These are phyloP conservation scores for Penaeus monodon DNA, from an alignment of 2,888 invertebrate genomes.

Conservation along the genomic window DNA sequence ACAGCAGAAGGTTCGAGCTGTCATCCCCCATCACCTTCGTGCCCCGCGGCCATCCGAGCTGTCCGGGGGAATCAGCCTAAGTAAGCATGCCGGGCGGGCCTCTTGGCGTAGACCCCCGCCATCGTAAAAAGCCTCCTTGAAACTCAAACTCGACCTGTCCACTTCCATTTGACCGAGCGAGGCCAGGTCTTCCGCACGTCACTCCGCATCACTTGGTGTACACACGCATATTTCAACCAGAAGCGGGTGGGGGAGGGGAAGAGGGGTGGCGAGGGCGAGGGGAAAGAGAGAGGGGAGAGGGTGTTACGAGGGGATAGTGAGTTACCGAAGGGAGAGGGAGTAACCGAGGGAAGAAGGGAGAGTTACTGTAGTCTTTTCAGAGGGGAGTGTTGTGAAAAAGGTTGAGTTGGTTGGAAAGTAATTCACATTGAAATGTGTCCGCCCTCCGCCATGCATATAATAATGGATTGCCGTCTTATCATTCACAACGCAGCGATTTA, in stretches of 20 bases:
- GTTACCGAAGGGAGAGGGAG: background rate
- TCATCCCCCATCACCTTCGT: slow-evolving; percentile 12
- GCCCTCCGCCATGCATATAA: too few species aligned
- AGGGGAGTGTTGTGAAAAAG: background rate
- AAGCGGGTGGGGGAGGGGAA: background rate
- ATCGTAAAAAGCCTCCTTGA: slow-evolving; percentile 49
- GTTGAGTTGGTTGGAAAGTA: too few species aligned
- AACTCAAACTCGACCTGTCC: slow-evolving; percentile 51
- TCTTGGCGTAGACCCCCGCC: background rate
- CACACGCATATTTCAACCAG: slow-evolving; percentile 41
- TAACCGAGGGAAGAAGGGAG: background rate
- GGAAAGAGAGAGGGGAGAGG: too few species aligned
- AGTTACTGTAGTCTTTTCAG: background rate
- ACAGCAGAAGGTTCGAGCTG: slow-evolving; percentile 19
- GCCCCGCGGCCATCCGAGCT: slow-evolving; percentile 7
- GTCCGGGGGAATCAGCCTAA: slow-evolving; percentile 36
- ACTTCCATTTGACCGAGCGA: slow-evolving; percentile 26
- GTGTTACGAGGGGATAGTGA: background rate
- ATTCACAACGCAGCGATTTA: too few species aligned
- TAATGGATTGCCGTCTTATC: too few species aligned
- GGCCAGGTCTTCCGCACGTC: slow-evolving; percentile 8
- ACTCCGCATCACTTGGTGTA: slow-evolving; percentile 2
- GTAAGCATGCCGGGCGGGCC: slow-evolving; percentile 29
- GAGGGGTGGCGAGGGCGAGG: too few species aligned
- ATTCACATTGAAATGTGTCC: too few species aligned